A percentile compares a stretch with the other conserved stretches of the same genome.
Evolutionary conservation across 64 coral and sea anemone genomes (phyloP).

Genomic region (Orbicella faveolata): DNA sequence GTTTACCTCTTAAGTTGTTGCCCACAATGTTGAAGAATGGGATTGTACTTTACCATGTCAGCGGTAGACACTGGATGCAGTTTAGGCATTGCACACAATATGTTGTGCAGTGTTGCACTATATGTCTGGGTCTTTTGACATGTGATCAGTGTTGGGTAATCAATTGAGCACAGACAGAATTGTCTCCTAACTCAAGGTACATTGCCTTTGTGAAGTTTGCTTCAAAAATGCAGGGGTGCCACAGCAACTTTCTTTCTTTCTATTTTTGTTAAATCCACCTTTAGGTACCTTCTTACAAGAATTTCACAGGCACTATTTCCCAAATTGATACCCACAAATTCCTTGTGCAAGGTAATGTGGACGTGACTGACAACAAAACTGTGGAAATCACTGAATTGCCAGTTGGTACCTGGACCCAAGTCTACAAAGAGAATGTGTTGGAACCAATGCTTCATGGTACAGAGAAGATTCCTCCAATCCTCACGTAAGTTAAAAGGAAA

Average conservation of each 20-base stretch:
- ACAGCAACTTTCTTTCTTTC: neutral
- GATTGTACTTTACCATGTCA: too few relatives aligned
- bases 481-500: slow-evolving; percentile 67
- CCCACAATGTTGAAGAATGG: too few relatives aligned
- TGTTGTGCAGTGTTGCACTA: too few relatives aligned
- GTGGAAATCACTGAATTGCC: slow-evolving; percentile 92
- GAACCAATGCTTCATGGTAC: slow-evolving; percentile 98
- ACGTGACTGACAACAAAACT: slow-evolving; percentile 77
- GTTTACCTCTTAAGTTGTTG: too few relatives aligned
- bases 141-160: too few relatives aligned
- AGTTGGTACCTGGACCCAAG: slow-evolving; percentile 80
- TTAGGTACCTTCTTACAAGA: slow-evolving; percentile 91
- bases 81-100: too few relatives aligned
- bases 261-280: neutral
- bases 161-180: too few relatives aligned
- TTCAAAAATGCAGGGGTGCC: too few relatives aligned
- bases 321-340: slow-evolving; percentile 69
- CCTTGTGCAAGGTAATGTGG: slow-evolving; percentile 58
- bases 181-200: too few relatives aligned
- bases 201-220: too few relatives aligned
- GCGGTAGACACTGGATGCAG: too few relatives aligned
- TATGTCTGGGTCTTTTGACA: too few relatives aligned
- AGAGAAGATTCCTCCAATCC: slow-evolving; percentile 70
- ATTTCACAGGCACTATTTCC: slow-evolving; percentile 73
- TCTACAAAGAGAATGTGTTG: slow-evolving; percentile 89